Base-by-base conservation (phyloP, 2,113 vertebrate species). In the Emberiza fucata region DNA sequence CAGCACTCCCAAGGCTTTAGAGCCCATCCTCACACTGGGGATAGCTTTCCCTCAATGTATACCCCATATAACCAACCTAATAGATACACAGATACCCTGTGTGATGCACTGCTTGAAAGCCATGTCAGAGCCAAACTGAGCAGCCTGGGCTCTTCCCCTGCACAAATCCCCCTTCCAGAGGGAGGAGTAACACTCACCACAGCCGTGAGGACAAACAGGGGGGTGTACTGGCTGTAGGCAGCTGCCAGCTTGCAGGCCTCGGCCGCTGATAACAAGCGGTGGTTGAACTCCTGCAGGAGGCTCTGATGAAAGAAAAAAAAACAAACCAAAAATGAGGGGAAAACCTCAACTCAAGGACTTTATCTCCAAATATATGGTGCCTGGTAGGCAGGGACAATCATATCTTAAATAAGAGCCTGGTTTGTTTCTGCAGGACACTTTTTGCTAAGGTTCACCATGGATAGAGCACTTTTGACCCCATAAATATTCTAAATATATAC, bases 121-220 rank as follows among this genome's bases (percentile, higher is more conserved):
- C 14, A 2, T 4, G 23, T 24, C 69, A 71, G 31, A 64, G 69
- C 6, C 51, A 24, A 31, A 57, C 33, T 27, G 21, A 44, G 71
- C 18, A 91, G 77, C 28, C 73, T 56, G 47, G 51, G 13, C 68
- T 66, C 79, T 42, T 40, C 40, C n/a, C 27, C 42, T 40, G 21
- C 6, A 44, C 29, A 63, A 35, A 63, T 15, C 14, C 25, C 29
- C 27, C 53, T 42, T 64, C 15, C 73, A 93, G 85, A 83, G 54
- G 2, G 48, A 53, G n/a, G 53, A 37, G n/a, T 2, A 16, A 10
- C 37, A 96, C 98, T 96, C 92, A 99, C 99, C 98, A 98, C 91
- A 2, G 99, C 98, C 0, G 98, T 99, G 95, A 99, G 98, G 80
- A 99, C 99, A 31, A 99, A 99, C 21, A 99, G 98, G 1, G 99